Conservation (phyloP, 2,888 invertebrate species). For the Chorisops tibialis region DNA sequence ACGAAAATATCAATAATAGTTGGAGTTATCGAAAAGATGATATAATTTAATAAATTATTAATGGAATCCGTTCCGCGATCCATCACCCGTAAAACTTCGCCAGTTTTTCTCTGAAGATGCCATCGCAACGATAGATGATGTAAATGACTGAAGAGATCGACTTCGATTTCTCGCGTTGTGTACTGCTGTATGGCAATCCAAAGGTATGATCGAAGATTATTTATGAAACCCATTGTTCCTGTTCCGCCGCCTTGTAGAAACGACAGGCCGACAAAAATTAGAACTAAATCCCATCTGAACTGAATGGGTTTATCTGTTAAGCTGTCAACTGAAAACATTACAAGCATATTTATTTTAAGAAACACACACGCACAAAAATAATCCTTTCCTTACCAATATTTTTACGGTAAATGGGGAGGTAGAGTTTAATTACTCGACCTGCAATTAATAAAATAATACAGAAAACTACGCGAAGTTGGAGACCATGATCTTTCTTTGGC, state of each 20-base stretch:
- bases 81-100: conserved; percentile 94
- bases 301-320: conserved; percentile 58
- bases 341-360: neutral
- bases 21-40: conserved; percentile 89
- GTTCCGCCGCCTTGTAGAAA: conserved; percentile 95
- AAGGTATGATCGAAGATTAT: conserved; percentile 84
- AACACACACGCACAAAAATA: too few relatives aligned
- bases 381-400: conserved; percentile 68
- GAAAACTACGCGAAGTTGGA: conserved; percentile 79
- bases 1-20: conserved; percentile 89
- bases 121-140: conserved; percentile 89
- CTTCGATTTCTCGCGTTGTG: conserved; percentile 87
- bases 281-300: conserved; percentile 87
- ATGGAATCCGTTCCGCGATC: conserved; percentile 96
- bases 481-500: conserved; percentile 74
- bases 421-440: conserved; percentile 85
- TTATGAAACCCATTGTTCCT: conserved; percentile 87
- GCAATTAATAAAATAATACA: conserved; percentile 73
- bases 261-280: conserved; percentile 82
- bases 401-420: conserved; percentile 90
- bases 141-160: conserved; percentile 81
- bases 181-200: conserved; percentile 97
- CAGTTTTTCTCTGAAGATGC: conserved; percentile 94
- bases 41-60: conserved; percentile 86
- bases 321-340: conserved; percentile 72